phyloP scores from a whole-genome alignment of 2,888 invertebrate species.

The Phaedon cochleariae region DNA sequence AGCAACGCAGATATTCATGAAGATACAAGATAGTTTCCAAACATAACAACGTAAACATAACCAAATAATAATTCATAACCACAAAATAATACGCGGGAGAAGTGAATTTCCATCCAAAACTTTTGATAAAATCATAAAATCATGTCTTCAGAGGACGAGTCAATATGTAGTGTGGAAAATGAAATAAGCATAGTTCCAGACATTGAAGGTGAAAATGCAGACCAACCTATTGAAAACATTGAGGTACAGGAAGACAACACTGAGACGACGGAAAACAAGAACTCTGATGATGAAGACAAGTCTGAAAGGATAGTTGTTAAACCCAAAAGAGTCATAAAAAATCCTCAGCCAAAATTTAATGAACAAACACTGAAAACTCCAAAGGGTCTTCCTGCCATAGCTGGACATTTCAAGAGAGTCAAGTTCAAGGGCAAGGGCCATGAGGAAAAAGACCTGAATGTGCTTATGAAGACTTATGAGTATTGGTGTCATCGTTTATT shows the following conservation, averaged over 20 bases:
- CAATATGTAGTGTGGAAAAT: slow-evolving; percentile 18
- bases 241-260: slow-evolving; percentile 39
- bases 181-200: slow-evolving; percentile 9
- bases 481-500: slow-evolving; percentile 95
- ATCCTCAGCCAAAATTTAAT: slow-evolving; percentile 74
- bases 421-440: slow-evolving; percentile 84
- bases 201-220: slow-evolving; percentile 29
- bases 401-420: slow-evolving; percentile 81
- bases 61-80: slow-evolving; percentile 37
- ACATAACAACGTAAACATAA: too few relatives aligned
- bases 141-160: slow-evolving; percentile 45
- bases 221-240: slow-evolving; percentile 39
- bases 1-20: background rate
- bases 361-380: slow-evolving; percentile 77
- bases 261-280: slow-evolving; percentile 33
- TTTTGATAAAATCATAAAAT: too few relatives aligned
- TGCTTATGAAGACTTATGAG: slow-evolving; percentile 82
- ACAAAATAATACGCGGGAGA: background rate
- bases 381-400: slow-evolving; percentile 83
- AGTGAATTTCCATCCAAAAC: too few relatives aligned
- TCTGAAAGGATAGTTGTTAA: slow-evolving; percentile 62
- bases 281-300: slow-evolving; percentile 54
- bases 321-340: slow-evolving; percentile 68
- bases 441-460: slow-evolving; percentile 83
- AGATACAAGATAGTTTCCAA: too few relatives aligned